phyloP scores from a whole-genome alignment of 2,113 vertebrate genomes.

The Lophius piscatorius region DNA sequence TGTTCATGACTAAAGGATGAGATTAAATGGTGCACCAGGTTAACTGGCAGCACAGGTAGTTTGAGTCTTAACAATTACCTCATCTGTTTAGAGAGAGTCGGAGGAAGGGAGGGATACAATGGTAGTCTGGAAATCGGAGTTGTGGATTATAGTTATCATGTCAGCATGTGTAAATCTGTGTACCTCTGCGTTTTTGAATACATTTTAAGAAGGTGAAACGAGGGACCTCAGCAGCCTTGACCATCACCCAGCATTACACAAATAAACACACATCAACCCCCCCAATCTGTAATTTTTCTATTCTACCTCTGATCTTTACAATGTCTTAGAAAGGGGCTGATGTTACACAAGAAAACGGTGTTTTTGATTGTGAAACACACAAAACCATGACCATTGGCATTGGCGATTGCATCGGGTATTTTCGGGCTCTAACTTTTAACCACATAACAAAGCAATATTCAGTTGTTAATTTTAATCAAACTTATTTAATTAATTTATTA shows the following conservation, averaged over 20 bases:
- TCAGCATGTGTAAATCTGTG: constrained; percentile 31
- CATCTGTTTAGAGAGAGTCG: constrained; percentile 85
- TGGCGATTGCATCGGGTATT: not conserved
- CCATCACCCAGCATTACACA: constrained; percentile 73
- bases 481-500: no score
- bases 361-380: not conserved
- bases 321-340: not conserved
- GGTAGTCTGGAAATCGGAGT: constrained; percentile 60
- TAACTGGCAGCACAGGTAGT: constrained; percentile 67
- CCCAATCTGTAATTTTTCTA: constrained; percentile 4
- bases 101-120: constrained; percentile 54
- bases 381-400: not conserved
- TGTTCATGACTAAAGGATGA: constrained; percentile 63
- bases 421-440: not conserved
- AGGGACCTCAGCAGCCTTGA: constrained; percentile 64
- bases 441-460: not conserved
- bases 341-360: not conserved
- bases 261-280: constrained; percentile 64
- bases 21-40: constrained; percentile 73
- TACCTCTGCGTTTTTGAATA: constrained; percentile 37
- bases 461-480: no score
- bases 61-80: constrained; percentile 79
- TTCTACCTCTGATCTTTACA: not conserved
- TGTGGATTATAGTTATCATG: constrained; percentile 50
- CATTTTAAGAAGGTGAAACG: constrained; percentile 84